These are phyloP conservation scores for Ormyrus thymus DNA, from an alignment of 2,888 invertebrate genomes.

Conservation along the genomic window DNA sequence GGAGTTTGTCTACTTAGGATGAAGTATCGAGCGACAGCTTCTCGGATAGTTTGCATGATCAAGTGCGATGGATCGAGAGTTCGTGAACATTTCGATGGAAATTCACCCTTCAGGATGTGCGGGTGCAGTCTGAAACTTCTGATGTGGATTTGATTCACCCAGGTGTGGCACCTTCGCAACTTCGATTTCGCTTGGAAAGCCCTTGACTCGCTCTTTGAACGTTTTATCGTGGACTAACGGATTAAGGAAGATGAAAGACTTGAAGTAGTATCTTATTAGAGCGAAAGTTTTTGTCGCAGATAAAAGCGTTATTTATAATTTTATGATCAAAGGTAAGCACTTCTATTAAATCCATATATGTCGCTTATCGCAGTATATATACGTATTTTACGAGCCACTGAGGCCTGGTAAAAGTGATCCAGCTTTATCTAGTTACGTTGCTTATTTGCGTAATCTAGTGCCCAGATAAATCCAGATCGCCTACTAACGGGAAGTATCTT, in stretches of 20 bases:
- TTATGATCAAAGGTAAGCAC: slow-evolving; percentile 2
- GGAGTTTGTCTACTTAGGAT: neutral
- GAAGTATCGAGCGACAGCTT: slow-evolving; percentile 8
- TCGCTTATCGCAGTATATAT: neutral
- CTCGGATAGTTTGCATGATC: slow-evolving; percentile 24
- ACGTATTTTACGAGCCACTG: neutral
- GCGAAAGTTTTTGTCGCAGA: neutral
- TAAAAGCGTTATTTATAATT: slow-evolving; percentile 31
- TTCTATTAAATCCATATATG: slow-evolving; percentile 1
- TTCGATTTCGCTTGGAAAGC: too few relatives aligned
- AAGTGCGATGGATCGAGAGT: neutral
- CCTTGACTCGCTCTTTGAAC: too few relatives aligned
- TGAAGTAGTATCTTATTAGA: neutral
- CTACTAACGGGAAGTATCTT: too few relatives aligned
- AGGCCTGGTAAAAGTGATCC: slow-evolving; percentile 1
- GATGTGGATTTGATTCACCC: too few relatives aligned
- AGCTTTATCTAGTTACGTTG: neutral
- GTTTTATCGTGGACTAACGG: too few relatives aligned
- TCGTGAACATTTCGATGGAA: too few relatives aligned
- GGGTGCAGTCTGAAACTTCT: too few relatives aligned
- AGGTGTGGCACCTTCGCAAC: too few relatives aligned
- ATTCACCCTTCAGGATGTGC: too few relatives aligned
- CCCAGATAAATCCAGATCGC: too few relatives aligned
- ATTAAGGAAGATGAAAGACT: too few relatives aligned
- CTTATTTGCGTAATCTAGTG: too few relatives aligned